phyloP scores from a whole-genome alignment of 1,140 invertebrate genomes.

The Bombus superbus region DNA sequence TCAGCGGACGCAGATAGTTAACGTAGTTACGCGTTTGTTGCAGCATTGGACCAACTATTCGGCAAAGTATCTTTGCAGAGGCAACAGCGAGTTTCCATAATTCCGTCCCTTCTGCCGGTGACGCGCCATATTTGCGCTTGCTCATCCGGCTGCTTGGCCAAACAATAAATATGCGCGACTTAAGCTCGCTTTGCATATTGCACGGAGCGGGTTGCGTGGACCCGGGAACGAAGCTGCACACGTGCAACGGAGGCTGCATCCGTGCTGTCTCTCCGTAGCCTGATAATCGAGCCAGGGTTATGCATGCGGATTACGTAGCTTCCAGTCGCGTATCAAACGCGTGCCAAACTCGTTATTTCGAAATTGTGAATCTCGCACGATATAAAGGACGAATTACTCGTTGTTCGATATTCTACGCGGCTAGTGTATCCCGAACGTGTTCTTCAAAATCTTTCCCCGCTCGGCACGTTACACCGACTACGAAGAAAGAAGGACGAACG shows the following conservation, averaged over 20 bases:
- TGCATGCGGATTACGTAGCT: conserved; percentile 6
- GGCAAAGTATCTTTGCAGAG: neutral
- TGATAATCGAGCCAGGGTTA: conserved; percentile 23
- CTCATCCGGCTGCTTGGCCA: neutral
- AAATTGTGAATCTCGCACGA: neutral
- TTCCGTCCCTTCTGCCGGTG: neutral
- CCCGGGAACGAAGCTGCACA: conserved; percentile 40
- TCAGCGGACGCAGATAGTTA: neutral
- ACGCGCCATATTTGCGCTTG: neutral
- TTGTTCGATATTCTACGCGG: neutral
- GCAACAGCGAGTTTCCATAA: neutral
- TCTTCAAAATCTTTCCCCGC: neutral
- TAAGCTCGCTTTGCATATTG: conserved; percentile 21
- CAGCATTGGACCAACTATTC: neutral
- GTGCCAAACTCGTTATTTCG: conserved; percentile 6
- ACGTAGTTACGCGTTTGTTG: neutral
- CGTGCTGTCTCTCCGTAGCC: neutral
- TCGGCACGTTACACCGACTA: neutral
- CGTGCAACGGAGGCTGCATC: neutral
- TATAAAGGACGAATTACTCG: neutral
- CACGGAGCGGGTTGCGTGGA: conserved; percentile 2
- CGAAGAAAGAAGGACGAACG: neutral
- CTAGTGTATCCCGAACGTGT: neutral
- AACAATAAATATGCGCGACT: conserved; percentile 37
- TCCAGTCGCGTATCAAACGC: neutral